Evolutionary conservation across 2,797 vertebrate species (phyloP).

Genomic region (Myripristis jacobus): DNA sequence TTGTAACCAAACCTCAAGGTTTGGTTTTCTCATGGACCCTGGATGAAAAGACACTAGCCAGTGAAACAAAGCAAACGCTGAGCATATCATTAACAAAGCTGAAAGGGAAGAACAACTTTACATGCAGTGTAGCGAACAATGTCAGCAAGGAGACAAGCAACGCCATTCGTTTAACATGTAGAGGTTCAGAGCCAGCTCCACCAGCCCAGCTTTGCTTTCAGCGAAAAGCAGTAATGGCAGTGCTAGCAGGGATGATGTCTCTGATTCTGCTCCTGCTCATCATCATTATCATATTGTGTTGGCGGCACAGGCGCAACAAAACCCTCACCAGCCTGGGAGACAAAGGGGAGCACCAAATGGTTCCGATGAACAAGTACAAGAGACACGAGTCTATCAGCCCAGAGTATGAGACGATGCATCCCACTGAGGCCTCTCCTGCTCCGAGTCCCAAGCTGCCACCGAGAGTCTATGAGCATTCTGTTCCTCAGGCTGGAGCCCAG

Average conservation of each 20-base stretch:
- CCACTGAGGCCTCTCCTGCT: not conserved
- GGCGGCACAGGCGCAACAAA: conserved; percentile 17
- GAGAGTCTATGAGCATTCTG: conserved; percentile 13
- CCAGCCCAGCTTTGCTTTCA: conserved; percentile 47
- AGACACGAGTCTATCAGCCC: not conserved
- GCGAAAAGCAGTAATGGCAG: conserved; percentile 3
- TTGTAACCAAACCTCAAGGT: conserved; percentile 33
- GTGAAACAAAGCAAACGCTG: conserved; percentile 54
- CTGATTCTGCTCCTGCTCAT: conserved; percentile 60
- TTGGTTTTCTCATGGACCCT: conserved; percentile 66
- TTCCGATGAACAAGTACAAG: conserved; percentile 17
- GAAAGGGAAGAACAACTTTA: conserved; percentile 42
- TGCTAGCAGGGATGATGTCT: conserved; percentile 45
- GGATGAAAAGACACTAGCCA: conserved; percentile 39
- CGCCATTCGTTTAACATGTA: conserved; percentile 49
- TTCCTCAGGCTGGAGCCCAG: conserved; percentile 33
- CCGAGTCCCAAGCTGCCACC: conserved; percentile 19
- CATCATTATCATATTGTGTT: conserved; percentile 40
- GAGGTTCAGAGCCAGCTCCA: conserved; percentile 1
- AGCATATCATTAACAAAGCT: conserved; percentile 47
- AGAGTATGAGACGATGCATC: conserved; percentile 63
- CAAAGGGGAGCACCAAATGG: conserved; percentile 34
- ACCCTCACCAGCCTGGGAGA: not conserved
- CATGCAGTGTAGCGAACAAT: conserved; percentile 61
- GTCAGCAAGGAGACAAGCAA: conserved; percentile 58